phyloP scores from a whole-genome alignment of 2,888 invertebrate species.

The Nephrocerus scutellatus region DNA sequence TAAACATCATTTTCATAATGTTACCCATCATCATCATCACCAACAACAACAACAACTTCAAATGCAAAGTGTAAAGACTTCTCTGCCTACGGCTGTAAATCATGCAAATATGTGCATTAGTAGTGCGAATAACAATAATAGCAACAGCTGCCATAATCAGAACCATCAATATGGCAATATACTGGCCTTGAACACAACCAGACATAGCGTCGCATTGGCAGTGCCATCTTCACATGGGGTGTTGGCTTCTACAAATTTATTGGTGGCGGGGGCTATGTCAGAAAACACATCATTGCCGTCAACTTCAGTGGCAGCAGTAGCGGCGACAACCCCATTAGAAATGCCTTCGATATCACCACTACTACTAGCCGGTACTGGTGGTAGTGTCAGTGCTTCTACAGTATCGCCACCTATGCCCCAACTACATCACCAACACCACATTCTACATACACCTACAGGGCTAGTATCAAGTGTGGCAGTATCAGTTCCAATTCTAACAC shows the following conservation, averaged over 20 bases:
- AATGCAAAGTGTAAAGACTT: conserved; percentile 24
- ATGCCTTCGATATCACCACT: conserved; percentile 26
- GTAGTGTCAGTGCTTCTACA: conserved; percentile 20
- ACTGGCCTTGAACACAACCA: conserved; percentile 35
- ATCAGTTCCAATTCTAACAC: conserved; percentile 34
- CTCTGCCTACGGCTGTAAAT: conserved; percentile 22
- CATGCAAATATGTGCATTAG: conserved; percentile 15
- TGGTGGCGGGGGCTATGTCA: conserved; percentile 31
- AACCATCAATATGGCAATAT: conserved; percentile 23
- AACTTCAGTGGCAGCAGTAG: conserved; percentile 23
- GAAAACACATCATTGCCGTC: too few species aligned
- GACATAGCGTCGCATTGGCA: conserved; percentile 34
- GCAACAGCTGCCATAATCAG: conserved; percentile 11
- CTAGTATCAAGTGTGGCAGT: conserved; percentile 32
- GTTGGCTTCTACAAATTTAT: conserved; percentile 29
- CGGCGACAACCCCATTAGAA: conserved; percentile 9
- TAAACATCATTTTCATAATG: conserved; percentile 40
- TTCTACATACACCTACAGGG: conserved; percentile 24
- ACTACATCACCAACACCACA: conserved; percentile 18
- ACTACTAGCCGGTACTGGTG: conserved; percentile 22
- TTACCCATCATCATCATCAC: conserved; percentile 22
- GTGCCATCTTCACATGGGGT: conserved; percentile 26
- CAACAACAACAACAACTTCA: too few species aligned
- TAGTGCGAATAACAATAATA: conserved; percentile 5
- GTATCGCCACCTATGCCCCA: conserved; percentile 22